Percentiles rank a stretch among this genome's conserved stretches.
These are phyloP conservation scores for Sitodiplosis mosellana DNA, from an alignment of 1,140 invertebrate genomes.

Conservation along the genomic window DNA sequence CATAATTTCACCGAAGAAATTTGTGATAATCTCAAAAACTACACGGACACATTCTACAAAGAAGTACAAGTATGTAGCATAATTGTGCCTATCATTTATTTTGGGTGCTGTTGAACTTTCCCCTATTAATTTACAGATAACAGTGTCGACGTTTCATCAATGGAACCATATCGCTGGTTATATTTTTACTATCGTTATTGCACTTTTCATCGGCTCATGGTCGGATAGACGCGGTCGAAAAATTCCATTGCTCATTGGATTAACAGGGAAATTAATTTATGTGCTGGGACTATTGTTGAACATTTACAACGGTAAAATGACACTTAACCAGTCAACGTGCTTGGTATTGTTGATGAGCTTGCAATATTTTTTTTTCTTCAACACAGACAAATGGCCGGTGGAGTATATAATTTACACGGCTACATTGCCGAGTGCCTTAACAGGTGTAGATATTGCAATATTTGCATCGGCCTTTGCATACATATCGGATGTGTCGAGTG, in stretches of 20 bases:
- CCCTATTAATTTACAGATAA: slow-evolving; percentile 28
- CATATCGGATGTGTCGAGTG: slow-evolving; percentile 44
- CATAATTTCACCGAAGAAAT: slow-evolving; percentile 40
- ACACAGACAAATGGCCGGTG: slow-evolving; percentile 40
- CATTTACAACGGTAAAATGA: too few relatives aligned
- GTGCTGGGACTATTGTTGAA: slow-evolving; percentile 40
- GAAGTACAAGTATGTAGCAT: slow-evolving; percentile 36
- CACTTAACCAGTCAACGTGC: too few relatives aligned
- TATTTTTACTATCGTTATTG: slow-evolving; percentile 47
- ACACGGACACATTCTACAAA: slow-evolving; percentile 34
- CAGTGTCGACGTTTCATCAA: slow-evolving; percentile 49
- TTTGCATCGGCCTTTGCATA: slow-evolving; percentile 56
- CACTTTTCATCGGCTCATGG: slow-evolving; percentile 56
- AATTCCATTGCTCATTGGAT: slow-evolving; percentile 41
- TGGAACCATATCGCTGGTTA: slow-evolving; percentile 53
- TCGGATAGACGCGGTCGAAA: slow-evolving; percentile 43
- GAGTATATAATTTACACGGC: slow-evolving; percentile 53
- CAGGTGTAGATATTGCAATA: slow-evolving; percentile 54
- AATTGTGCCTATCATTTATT: background rate
- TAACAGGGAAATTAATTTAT: slow-evolving; percentile 52
- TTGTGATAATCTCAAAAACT: slow-evolving; percentile 35
- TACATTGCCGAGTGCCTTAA: slow-evolving; percentile 45
- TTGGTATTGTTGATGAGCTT: background rate
- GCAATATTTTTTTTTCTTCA: background rate
- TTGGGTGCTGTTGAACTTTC: background rate